phyloP scores from a whole-genome alignment of 2,888 invertebrate genomes.

The Lasioglossum pauxillum region DNA sequence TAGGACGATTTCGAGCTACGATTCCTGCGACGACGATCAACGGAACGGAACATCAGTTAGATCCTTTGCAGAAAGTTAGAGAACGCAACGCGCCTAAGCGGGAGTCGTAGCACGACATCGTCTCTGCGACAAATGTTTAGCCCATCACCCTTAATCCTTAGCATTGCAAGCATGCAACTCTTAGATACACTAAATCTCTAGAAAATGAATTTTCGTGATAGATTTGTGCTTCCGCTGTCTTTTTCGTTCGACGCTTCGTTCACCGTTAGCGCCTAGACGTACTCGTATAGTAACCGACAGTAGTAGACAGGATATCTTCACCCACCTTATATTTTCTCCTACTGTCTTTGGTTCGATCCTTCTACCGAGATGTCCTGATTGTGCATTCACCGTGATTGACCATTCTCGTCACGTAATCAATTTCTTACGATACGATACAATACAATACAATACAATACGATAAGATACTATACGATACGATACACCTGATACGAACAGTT shows the following conservation, averaged over 20 bases:
- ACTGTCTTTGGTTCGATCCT: constrained; percentile 69
- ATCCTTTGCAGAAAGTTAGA: background rate
- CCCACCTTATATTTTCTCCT: constrained; percentile 81
- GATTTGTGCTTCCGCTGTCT: constrained; percentile 63
- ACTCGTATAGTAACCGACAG: constrained; percentile 64
- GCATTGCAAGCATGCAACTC: constrained; percentile 82
- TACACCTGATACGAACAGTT: constrained; percentile 49
- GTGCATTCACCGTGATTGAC: constrained; percentile 63
- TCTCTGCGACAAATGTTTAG: constrained; percentile 63
- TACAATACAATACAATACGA: constrained; percentile 11
- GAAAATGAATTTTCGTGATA: constrained; percentile 69
- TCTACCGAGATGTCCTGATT: constrained; percentile 66
- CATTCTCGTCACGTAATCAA: constrained; percentile 50
- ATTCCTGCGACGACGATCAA: constrained; percentile 1
- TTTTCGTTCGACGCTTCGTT: constrained; percentile 55
- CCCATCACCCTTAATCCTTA: constrained; percentile 81
- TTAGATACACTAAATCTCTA: constrained; percentile 78
- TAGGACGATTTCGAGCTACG: constrained; percentile 57
- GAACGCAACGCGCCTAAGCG: background rate
- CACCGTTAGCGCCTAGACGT: constrained; percentile 60
- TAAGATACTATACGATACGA: constrained; percentile 25
- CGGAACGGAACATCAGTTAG: background rate
- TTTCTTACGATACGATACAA: constrained; percentile 44
- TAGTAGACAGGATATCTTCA: constrained; percentile 78
- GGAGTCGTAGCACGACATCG: constrained; percentile 38